Evolutionary conservation across 2,888 invertebrate species (phyloP).

Genomic region (Synanthedon vespiformis): DNA sequence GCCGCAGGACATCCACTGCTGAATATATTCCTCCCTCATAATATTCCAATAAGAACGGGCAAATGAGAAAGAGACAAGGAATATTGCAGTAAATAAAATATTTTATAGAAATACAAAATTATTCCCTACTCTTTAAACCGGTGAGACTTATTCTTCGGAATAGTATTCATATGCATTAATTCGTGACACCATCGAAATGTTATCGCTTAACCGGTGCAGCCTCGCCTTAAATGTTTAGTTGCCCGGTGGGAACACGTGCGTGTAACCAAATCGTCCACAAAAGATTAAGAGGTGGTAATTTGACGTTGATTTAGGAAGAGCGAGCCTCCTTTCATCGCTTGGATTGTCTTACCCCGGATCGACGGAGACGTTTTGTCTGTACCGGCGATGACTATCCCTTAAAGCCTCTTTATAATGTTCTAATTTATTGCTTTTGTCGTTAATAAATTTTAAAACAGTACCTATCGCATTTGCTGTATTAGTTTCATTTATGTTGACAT

Average conservation of each 20-base stretch:
- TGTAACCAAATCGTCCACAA: conserved; percentile 62
- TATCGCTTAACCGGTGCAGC: no score
- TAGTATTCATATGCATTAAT: no score
- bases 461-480: conserved; percentile 6
- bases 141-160: no score
- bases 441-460: conserved; percentile 25
- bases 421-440: conserved; percentile 40
- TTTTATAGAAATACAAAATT: no score
- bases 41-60: no score
- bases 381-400: conserved; percentile 18
- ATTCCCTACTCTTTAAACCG: no score
- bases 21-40: no score
- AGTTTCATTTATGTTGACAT: conserved; percentile 13
- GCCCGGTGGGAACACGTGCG: conserved; percentile 44
- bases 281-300: conserved; percentile 69
- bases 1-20: no score
- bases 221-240: conserved; percentile 19
- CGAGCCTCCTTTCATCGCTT: conserved; percentile 45
- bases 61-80: no score
- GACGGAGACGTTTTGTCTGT: conserved; percentile 40
- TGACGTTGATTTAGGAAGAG: conserved; percentile 66
- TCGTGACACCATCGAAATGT: no score
- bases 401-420: conserved; percentile 29
- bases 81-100: no score
- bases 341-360: conserved; percentile 51